A percentile compares a stretch with the other conserved stretches of the same genome.
These are phyloP conservation scores for Hemithea aestivaria DNA, from an alignment of 2,888 invertebrate genomes.

Conservation along the genomic window DNA sequence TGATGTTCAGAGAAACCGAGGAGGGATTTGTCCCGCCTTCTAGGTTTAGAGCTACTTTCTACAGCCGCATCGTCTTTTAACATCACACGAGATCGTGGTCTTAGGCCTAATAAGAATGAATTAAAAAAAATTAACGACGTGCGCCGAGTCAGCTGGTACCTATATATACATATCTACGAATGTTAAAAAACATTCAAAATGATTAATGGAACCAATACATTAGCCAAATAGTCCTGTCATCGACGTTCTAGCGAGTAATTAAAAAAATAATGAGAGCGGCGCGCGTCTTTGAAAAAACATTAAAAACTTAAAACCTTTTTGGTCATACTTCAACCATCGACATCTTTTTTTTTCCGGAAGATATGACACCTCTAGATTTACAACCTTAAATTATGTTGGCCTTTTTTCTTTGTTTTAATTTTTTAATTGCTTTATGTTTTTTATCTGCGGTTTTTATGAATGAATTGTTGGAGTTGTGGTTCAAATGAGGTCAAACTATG, in stretches of 20 bases:
- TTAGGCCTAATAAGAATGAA: too few species aligned
- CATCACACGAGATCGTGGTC: too few species aligned
- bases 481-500: constrained; percentile 9
- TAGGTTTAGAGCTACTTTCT: too few species aligned
- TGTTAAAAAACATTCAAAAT: too few species aligned
- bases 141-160: too few species aligned
- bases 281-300: constrained; percentile 17
- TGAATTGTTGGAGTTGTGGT: constrained; percentile 4
- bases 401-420: constrained; percentile 36
- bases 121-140: too few species aligned
- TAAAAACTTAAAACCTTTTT: constrained; percentile 23
- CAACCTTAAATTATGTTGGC: constrained; percentile 63
- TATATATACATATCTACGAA: too few species aligned
- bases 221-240: constrained; percentile 38
- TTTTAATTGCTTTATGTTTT: constrained; percentile 26
- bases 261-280: constrained; percentile 40
- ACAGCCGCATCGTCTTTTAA: too few species aligned
- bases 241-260: constrained; percentile 38
- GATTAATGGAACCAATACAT: constrained; percentile 27
- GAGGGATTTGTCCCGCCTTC: too few species aligned
- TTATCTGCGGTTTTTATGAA: constrained; percentile 9
- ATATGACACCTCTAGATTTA: constrained; percentile 64
- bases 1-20: too few species aligned
- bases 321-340: constrained; percentile 35
- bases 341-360: constrained; percentile 56